phyloP scores from a whole-genome alignment of 1,140 invertebrate genomes.

The Uloborus diversus region DNA sequence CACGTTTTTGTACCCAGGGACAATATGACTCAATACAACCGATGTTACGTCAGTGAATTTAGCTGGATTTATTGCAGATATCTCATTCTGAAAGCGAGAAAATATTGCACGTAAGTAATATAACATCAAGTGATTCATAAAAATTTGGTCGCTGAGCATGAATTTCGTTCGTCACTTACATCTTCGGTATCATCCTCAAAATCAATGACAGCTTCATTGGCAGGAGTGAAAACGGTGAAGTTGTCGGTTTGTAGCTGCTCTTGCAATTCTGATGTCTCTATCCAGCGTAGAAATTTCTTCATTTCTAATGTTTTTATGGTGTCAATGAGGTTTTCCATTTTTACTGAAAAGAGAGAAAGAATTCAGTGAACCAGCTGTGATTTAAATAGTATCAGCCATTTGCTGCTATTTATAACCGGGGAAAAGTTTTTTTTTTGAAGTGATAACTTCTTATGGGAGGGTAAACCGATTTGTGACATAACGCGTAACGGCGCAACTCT shows the following conservation, averaged over 20 bases:
- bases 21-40: slow-evolving; percentile 30
- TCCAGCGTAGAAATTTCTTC: slow-evolving; percentile 69
- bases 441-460: no score
- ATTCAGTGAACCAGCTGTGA: no score
- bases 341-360: slow-evolving; percentile 60
- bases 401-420: no score
- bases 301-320: slow-evolving; percentile 69
- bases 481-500: no score
- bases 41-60: slow-evolving; percentile 5
- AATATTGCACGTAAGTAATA: no score
- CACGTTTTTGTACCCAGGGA: slow-evolving; percentile 31
- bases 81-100: slow-evolving; percentile 35
- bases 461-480: no score
- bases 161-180: slow-evolving; percentile 23
- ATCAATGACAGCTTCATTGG: slow-evolving; percentile 67
- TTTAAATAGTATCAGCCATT: no score
- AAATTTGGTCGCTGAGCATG: no score
- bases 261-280: slow-evolving; percentile 66
- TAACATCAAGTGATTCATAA: no score
- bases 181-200: slow-evolving; percentile 57
- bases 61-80: slow-evolving; percentile 31
- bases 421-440: no score
- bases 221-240: slow-evolving; percentile 71
- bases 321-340: slow-evolving; percentile 68
- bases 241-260: slow-evolving; percentile 66